Percentiles rank a stretch among this genome's conserved stretches.
Evolutionary conservation across 2,113 vertebrate species (phyloP).

Genomic region (Serinus canaria): DNA sequence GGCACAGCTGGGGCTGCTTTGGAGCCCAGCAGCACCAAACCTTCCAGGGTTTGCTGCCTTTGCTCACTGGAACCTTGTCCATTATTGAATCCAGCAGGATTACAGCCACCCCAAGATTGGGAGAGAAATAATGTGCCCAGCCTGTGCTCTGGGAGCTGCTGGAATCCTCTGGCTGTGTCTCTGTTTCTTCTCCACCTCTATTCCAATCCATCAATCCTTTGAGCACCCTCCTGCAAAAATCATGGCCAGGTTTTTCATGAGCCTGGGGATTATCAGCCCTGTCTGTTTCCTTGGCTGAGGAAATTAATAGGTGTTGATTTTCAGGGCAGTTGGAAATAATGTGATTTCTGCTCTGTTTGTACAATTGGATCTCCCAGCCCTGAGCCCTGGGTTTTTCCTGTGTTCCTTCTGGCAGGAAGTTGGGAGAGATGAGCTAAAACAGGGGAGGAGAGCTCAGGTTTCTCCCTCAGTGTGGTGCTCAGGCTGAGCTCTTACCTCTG

Average conservation of each 20-base stretch:
- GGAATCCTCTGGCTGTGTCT: background rate
- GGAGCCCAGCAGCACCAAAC: fast-evolving
- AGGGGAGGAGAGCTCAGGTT: background rate
- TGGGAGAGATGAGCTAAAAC: background rate
- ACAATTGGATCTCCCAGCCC: background rate
- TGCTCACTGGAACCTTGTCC: background rate
- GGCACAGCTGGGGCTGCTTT: background rate
- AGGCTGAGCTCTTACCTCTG: background rate
- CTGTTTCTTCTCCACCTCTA: background rate
- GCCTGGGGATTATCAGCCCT: background rate
- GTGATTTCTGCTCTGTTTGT: background rate
- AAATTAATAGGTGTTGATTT: constrained; percentile 19
- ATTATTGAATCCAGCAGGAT: background rate
- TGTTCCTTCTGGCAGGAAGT: background rate
- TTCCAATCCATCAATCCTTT: background rate
- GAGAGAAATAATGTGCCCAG: background rate
- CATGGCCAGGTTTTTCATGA: background rate
- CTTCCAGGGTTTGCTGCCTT: background rate
- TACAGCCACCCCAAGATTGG: background rate
- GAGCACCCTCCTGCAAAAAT: background rate
- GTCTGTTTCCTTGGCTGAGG: background rate
- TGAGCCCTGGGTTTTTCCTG: background rate
- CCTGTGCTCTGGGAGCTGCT: background rate
- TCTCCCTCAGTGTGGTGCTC: background rate
- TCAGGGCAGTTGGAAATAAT: background rate